Percentiles rank a stretch among this genome's conserved stretches.
Evolutionary conservation across 2,113 vertebrate genomes (phyloP).

Genomic region (Dicaeum eximium): DNA sequence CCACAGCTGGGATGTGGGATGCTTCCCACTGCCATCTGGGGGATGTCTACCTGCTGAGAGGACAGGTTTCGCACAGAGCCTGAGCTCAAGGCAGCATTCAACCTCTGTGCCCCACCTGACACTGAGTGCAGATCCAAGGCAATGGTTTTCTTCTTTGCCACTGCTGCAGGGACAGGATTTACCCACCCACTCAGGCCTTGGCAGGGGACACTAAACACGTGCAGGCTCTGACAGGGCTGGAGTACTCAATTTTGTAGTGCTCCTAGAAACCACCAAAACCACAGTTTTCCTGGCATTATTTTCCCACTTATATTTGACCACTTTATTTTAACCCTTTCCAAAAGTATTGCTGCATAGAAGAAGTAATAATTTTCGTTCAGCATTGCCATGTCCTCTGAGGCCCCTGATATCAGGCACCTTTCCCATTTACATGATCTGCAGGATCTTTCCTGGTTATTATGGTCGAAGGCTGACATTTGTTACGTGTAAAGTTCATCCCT

Average conservation of each 20-base stretch:
- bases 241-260: no score
- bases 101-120: background rate
- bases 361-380: background rate
- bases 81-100: background rate
- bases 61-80: background rate
- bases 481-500: fast-evolving
- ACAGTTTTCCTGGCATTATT: background rate
- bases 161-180: background rate
- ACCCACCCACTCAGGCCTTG: fast-evolving
- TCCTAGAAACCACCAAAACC: background rate
- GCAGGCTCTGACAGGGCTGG: background rate
- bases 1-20: fast-evolving
- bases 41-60: fast-evolving
- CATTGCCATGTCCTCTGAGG: background rate
- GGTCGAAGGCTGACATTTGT: background rate
- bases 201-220: fast-evolving
- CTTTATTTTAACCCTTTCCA: background rate
- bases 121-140: background rate
- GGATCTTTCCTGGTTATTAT: background rate
- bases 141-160: background rate
- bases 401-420: background rate
- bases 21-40: background rate
- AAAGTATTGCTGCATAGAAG: background rate
- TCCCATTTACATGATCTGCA: background rate
- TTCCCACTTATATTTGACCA: background rate